Evolutionary conservation across 1,140 invertebrate genomes (phyloP), one percentile per base, ranked within the genome.

Genomic region (Leptinotarsa undecemlineata): DNA sequence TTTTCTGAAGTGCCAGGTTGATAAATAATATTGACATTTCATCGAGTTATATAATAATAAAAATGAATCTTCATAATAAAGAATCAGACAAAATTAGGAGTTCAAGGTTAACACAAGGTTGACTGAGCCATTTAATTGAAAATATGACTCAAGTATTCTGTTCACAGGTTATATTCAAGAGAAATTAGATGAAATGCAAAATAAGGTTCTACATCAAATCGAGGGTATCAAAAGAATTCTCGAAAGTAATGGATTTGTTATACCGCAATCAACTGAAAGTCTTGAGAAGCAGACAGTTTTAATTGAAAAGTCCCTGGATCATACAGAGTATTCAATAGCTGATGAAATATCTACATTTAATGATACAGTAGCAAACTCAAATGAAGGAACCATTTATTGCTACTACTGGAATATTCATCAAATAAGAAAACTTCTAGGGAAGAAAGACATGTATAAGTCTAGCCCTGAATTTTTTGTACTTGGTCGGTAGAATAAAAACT

Each of bases 401-500:
- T 81, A 82, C 73, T 82, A 78, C 67, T 82, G 81, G 81, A 71
- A 75, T 68, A 77, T 82, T 13, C 13, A 48, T 4, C 67, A 79
- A 14, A 72, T 78, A 26, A 67, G 23, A 14, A 67, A 78, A 21
- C n/a, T 80, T 61, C 74, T 79, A 48, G 42, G 20, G 8, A 79
- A 76, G 73, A 75, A 20, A 47, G 70, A 77, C 20, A 72, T 76
- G 57, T 77, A 80, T 64, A 71, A 78, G 11, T 75, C 75, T 14
- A 81, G 80, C 71, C 61, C 75, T 6, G 48, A 68, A 13, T 81
- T 81, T 74, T 74, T 73, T 62, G 72, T 81, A 70, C 69, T 77
- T 73, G 80, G 80, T 80, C 17, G 13, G 61, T 74, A 67, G 48
- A 74, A 8, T 70, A 15, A 47, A 51, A 71, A 61, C 20, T 33